phyloP scores from a whole-genome alignment of 2,888 invertebrate species.

The Dicyrtomina minuta region DNA sequence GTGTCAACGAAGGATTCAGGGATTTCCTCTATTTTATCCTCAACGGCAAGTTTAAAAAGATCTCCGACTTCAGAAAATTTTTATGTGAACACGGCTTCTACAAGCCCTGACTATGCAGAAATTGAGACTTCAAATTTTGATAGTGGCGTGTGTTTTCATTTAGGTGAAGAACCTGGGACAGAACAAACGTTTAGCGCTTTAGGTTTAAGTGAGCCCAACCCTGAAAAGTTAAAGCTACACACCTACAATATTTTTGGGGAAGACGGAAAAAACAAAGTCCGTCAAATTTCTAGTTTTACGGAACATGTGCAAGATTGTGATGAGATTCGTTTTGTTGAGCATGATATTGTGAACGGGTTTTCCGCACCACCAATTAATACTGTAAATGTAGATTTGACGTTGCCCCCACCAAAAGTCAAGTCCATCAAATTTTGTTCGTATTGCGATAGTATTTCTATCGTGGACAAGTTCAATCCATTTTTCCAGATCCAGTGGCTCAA shows the following conservation, averaged over 20 bases:
- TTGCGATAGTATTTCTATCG: slow-evolving; percentile 35
- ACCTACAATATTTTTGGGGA: not conserved
- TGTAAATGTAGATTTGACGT: no score
- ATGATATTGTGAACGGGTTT: no score
- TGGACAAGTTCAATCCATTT: slow-evolving; percentile 36
- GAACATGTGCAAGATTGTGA: no score
- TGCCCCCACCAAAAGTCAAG: no score
- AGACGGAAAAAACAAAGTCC: no score
- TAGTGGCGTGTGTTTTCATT: slow-evolving; percentile 34
- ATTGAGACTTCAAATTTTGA: slow-evolving; percentile 7
- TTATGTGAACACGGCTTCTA: not conserved
- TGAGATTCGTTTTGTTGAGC: no score
- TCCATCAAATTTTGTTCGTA: slow-evolving; percentile 33
- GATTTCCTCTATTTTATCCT: slow-evolving; percentile 23
- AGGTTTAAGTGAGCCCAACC: slow-evolving; percentile 34
- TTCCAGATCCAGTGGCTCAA: slow-evolving; percentile 39
- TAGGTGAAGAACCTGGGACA: slow-evolving; percentile 34
- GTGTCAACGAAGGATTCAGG: slow-evolving; percentile 27
- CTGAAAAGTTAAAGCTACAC: slow-evolving; percentile 31
- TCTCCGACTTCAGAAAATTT: slow-evolving; percentile 19
- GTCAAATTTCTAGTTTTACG: no score
- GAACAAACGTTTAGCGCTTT: slow-evolving; percentile 37
- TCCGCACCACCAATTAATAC: no score
- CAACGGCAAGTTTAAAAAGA: slow-evolving; percentile 24
- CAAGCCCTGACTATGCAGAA: slow-evolving; percentile 19